Evolutionary conservation across 2,888 invertebrate species (phyloP), one percentile per base, ranked within the genome.

Genomic region (Brachynemurus nebulosus): DNA sequence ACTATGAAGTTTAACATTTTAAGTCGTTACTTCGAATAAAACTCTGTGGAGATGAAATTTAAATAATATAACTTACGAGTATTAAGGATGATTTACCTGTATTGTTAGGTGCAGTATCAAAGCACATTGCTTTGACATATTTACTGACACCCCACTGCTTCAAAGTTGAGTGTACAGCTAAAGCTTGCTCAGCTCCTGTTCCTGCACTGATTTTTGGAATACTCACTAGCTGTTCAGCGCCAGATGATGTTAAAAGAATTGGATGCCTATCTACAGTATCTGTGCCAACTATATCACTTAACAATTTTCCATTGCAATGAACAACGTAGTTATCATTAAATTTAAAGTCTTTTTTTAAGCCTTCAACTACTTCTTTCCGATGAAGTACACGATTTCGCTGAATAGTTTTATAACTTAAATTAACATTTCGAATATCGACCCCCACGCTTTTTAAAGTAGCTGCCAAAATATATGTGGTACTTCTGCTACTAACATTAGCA

Each of bases 281-380:
- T 7, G 48, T 25, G 36, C 20, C 48, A 45, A 8, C 20, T 38
- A 50, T 35, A 19, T 48, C 45, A 6, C 21, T 3, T n/a, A 47
- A 40, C 21, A 50, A 14, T 47, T 50, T 50, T 12, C 48, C 47
- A 18, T 48, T 47, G 45, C 48, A 46, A 21, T 50, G 48, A 8
- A 50, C 40, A 16, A 48, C 43, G 41, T 47, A 48, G 37, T 43
- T 43, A 40, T 48, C 47, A 17, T 48, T 40, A 18, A 36, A 1
- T 30, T 43, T 43, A 19, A 48, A 50, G 7, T 50, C 35, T 36
- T 47, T 25, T 47, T 47, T 48, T 8, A 50, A 40, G 41, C 36
- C 45, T 44, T 16, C 3, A 21, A 47, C 47, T 35, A 50, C 47
- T 23, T 50, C 43, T 47, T 43, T 33, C 45, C 47, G 18, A 25